phyloP scores from a whole-genome alignment of 2,888 invertebrate genomes.

The Lycia hirtaria region DNA sequence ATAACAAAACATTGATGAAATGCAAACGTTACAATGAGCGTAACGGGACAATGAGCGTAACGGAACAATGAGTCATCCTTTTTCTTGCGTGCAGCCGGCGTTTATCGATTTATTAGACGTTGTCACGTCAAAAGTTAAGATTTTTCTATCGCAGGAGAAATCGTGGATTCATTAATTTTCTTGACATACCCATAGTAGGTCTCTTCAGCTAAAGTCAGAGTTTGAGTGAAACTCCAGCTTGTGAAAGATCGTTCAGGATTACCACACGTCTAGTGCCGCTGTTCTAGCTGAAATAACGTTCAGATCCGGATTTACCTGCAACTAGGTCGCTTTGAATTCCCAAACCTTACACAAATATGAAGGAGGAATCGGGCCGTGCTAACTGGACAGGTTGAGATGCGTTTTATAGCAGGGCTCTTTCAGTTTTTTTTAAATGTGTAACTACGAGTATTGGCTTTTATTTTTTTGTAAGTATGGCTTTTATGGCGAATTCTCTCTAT shows the following conservation, averaged over 20 bases:
- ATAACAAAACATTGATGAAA: too few species aligned
- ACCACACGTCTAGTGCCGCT: slow-evolving; percentile 41
- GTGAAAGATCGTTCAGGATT: slow-evolving; percentile 39
- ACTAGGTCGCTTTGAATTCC: slow-evolving; percentile 27
- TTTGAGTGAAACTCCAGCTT: slow-evolving; percentile 23
- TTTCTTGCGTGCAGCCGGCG: too few species aligned
- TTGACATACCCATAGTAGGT: slow-evolving; percentile 15
- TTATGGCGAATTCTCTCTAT: too few species aligned
- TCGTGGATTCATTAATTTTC: background rate
- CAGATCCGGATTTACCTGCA: slow-evolving; percentile 15
- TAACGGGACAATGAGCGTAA: too few species aligned
- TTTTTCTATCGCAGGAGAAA: too few species aligned
- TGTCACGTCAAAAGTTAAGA: too few species aligned
- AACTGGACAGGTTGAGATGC: slow-evolving; percentile 4
- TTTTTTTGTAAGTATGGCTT: too few species aligned
- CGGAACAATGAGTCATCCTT: too few species aligned
- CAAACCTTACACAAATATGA: slow-evolving; percentile 21
- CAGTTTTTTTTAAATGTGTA: too few species aligned
- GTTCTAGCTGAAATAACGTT: slow-evolving; percentile 34
- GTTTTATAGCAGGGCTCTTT: background rate
- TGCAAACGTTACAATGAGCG: too few species aligned
- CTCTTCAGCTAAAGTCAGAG: slow-evolving; percentile 15
- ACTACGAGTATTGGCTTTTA: too few species aligned
- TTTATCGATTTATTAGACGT: too few species aligned
- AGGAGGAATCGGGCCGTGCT: background rate